Evolutionary conservation across 2,113 vertebrate genomes (phyloP).

Genomic region (Spermophilus dauricus): DNA sequence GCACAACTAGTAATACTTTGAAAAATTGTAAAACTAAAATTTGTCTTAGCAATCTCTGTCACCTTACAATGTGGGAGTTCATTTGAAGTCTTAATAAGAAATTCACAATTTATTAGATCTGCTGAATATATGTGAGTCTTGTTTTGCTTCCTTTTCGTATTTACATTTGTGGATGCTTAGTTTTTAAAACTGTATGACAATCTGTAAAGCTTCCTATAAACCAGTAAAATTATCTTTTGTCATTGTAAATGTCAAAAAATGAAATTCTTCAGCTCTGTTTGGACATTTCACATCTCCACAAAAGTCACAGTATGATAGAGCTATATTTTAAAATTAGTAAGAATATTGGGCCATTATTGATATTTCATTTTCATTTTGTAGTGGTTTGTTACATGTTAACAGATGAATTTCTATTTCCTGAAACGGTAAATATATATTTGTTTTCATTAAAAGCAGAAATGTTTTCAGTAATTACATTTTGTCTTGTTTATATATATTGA

Average conservation of each 20-base stretch:
- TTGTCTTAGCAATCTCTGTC: conserved; percentile 16
- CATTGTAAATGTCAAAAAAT: background rate
- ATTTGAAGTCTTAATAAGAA: background rate
- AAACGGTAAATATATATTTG: conserved; percentile 61
- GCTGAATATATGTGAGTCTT: background rate
- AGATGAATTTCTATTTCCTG: conserved; percentile 60
- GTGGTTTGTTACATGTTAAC: conserved; percentile 40
- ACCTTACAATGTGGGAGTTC: background rate
- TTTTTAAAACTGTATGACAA: background rate
- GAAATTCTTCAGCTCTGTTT: conserved; percentile 19
- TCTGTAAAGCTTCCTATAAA: conserved; percentile 29
- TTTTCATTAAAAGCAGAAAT: conserved; percentile 63
- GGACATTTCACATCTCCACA: background rate
- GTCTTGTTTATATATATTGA: conserved; percentile 83
- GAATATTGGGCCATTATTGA: conserved; percentile 4
- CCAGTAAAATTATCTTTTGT: background rate
- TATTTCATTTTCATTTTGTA: conserved; percentile 66
- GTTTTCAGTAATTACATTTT: conserved; percentile 47
- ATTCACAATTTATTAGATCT: background rate
- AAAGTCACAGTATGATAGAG: background rate
- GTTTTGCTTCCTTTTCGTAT: background rate
- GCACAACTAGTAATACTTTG: background rate
- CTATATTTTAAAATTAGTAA: conserved; percentile 56
- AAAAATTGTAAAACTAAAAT: conserved; percentile 7
- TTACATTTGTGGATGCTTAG: background rate